Conservation (phyloP, 2,888 invertebrate species). For the Dicroscelio sp. region DNA sequence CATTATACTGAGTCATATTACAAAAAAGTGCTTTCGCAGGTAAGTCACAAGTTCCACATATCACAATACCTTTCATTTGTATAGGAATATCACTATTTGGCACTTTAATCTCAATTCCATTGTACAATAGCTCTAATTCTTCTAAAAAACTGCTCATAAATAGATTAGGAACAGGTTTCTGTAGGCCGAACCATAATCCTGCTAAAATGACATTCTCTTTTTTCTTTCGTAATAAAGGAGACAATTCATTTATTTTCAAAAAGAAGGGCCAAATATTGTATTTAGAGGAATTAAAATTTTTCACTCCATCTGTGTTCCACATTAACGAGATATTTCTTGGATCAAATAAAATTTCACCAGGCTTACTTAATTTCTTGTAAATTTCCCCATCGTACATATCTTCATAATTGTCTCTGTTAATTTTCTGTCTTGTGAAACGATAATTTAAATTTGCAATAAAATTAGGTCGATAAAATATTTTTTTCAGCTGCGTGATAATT, state of each 20-base stretch:
- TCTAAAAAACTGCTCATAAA: constrained; percentile 33
- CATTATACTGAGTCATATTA: constrained; percentile 56
- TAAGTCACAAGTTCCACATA: constrained; percentile 61
- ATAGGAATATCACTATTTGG: neutral
- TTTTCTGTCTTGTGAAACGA: constrained; percentile 43
- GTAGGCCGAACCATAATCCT: constrained; percentile 23
- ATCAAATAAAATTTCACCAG: neutral
- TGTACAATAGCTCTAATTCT: constrained; percentile 29
- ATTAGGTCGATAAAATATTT: constrained; percentile 26
- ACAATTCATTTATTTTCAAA: constrained; percentile 13
- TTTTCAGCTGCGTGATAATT: constrained; percentile 55
- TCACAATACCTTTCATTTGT: constrained; percentile 11
- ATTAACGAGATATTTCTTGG: neutral
- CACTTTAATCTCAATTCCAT: constrained; percentile 25
- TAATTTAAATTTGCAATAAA: constrained; percentile 72
- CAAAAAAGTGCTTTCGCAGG: constrained; percentile 59
- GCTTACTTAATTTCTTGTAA: neutral
- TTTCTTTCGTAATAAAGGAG: neutral
- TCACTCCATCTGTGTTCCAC: constrained; percentile 35
- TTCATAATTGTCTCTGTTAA: neutral
- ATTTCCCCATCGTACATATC: constrained; percentile 36
- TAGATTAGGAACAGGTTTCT: constrained; percentile 22
- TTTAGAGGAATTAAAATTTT: constrained; percentile 20
- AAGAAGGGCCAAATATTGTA: constrained; percentile 19
- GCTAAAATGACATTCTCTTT: constrained; percentile 36